Conservation (phyloP, 2,113 vertebrate species). For the Labeo catla region DNA sequence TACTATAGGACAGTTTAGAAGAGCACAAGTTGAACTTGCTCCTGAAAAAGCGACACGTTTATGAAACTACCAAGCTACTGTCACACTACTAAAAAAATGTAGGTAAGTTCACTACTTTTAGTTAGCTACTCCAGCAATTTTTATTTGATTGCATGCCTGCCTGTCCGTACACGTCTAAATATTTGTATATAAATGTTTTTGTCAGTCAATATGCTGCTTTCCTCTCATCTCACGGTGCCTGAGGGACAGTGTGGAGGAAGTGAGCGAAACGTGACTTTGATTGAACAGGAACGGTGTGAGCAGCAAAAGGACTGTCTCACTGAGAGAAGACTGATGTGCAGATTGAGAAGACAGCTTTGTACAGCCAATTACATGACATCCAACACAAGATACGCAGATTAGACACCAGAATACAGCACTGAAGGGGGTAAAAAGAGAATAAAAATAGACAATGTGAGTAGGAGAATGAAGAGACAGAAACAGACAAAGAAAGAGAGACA, state of each 20-base stretch:
- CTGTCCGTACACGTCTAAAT: neutral
- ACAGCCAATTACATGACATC: constrained; percentile 66
- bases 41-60: too few relatives aligned
- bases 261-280: constrained; percentile 64
- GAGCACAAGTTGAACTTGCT: neutral
- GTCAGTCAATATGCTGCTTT: constrained; percentile 63
- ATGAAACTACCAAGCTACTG: neutral
- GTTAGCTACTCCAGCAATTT: neutral
- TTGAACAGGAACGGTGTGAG: constrained; percentile 55
- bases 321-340: constrained; percentile 54
- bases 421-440: neutral
- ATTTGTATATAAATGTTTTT: constrained; percentile 31
- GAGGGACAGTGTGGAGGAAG: constrained; percentile 62
- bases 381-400: constrained; percentile 58
- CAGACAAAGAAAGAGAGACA: neutral
- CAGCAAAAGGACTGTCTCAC: constrained; percentile 32
- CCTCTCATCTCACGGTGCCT: constrained; percentile 14
- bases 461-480: neutral
- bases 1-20: neutral
- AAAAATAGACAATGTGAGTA: neutral
- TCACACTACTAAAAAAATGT: neutral
- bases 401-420: constrained; percentile 53
- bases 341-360: constrained; percentile 63
- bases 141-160: neutral
- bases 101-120: neutral